Evolutionary conservation across 2,888 invertebrate species (phyloP).

Genomic region (Anarsia innoxiella): DNA sequence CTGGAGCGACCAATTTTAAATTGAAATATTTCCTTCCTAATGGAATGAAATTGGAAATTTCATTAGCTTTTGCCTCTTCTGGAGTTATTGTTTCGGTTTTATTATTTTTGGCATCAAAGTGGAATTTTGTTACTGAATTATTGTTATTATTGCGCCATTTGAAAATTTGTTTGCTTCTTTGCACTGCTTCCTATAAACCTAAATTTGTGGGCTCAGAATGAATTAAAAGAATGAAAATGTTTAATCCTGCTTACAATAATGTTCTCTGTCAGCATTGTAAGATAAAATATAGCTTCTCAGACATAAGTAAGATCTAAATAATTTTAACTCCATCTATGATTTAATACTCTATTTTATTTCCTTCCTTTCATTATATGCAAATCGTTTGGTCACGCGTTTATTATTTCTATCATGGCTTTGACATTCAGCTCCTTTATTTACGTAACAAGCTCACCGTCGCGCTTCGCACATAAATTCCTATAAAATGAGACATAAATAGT

Average conservation of each 20-base stretch:
- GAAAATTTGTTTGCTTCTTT: too few species aligned
- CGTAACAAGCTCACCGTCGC: conserved; percentile 38
- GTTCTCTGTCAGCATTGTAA: too few species aligned
- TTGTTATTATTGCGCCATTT: too few species aligned
- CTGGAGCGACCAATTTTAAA: conserved; percentile 56
- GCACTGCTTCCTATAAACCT: too few species aligned
- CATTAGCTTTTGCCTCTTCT: conserved; percentile 22
- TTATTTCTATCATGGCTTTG: conserved; percentile 42
- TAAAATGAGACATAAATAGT: conserved; percentile 54
- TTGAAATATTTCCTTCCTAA: conserved; percentile 52
- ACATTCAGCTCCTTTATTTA: conserved; percentile 39
- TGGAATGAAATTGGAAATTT: conserved; percentile 47
- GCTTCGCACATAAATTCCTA: conserved; percentile 46
- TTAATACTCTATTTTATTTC: conserved; percentile 31
- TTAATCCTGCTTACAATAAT: too few species aligned
- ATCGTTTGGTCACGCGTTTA: conserved; percentile 41
- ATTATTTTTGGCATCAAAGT: background rate
- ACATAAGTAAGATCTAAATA: too few species aligned
- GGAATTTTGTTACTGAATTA: too few species aligned
- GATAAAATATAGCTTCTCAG: too few species aligned
- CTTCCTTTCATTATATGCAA: conserved; percentile 45
- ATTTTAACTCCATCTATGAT: too few species aligned
- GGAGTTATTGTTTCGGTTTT: conserved; percentile 10
- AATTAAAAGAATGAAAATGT: too few species aligned
- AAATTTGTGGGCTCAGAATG: too few species aligned